Evolutionary conservation across 2,888 invertebrate genomes (phyloP), one percentile per base, ranked within the genome.

Genomic region (Lucinisca nassula): DNA sequence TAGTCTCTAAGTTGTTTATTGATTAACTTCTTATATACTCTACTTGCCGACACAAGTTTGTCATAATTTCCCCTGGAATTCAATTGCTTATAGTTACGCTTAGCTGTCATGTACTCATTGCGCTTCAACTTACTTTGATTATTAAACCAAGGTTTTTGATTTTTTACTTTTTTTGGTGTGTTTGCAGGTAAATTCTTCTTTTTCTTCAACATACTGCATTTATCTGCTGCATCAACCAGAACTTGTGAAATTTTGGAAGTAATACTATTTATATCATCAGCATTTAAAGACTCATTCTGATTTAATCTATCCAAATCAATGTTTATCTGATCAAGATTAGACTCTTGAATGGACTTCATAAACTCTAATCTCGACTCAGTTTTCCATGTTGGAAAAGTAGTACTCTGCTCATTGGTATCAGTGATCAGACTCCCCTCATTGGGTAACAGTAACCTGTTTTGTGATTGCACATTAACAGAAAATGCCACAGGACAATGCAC

Each of bases 371-470:
- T 32, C 24, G 67, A 67, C 17, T 67, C 67, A 67, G 67, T 3
- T 67, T 67, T 67, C 67, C 67, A 67, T 67, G 67, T 67, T 35
- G 67, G 67, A 35, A 67, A 67, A 67, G 17, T 35, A 67, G 14
- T 67, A 35, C 27, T 27, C 17, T 67, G 67, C 67, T 67, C 67
- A 24, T 21, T 35, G n/a, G n/a, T n/a, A 67, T 67, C 35, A 35
- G 32, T 67, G 35, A 35, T 35, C 35, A 21, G 35, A 67, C 24
- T 67, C 35, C 35, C 67, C 32, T 67, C 67, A 35, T 32, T 67
- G 32, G 67, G 35, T 21, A 67, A 35, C 8, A 35, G 10, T 8
- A 27, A 10, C 12, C 35, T 17, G 17, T 32, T 24, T 21, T 67
- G 67, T 67, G 67, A 67, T 3, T 67, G 32, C 17, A 67, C 17